A percentile compares a stretch with the other conserved stretches of the same genome.
Evolutionary conservation across 1,140 invertebrate genomes (phyloP).

Genomic region (Trichogramma pretiosum): DNA sequence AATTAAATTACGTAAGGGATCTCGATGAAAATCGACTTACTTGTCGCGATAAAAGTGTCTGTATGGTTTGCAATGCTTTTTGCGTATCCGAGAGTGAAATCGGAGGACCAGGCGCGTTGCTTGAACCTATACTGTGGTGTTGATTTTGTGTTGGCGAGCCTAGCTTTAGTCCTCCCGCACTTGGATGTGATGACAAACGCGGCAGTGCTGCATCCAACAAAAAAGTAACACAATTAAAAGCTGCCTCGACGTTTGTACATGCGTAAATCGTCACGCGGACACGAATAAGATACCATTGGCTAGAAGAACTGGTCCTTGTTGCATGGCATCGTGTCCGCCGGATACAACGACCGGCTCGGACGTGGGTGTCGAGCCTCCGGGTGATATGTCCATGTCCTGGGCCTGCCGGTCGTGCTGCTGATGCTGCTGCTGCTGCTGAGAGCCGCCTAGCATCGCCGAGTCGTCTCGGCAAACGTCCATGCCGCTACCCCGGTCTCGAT

Average conservation of each 20-base stretch:
- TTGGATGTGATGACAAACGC: constrained; percentile 55
- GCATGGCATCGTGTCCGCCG: constrained; percentile 38
- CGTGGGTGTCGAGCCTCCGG: constrained; percentile 72
- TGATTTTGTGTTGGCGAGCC: constrained; percentile 44
- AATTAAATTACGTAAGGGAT: no score
- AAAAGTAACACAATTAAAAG: not conserved
- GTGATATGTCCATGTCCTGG: constrained; percentile 80
- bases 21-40: constrained; percentile 24
- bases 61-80: constrained; percentile 54
- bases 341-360: constrained; percentile 51
- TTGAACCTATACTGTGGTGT: constrained; percentile 37
- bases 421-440: constrained; percentile 14
- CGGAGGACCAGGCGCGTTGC: constrained; percentile 47
- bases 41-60: constrained; percentile 48
- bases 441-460: no score
- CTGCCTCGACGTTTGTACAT: not conserved
- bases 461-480: no score
- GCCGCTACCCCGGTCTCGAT: constrained; percentile 24
- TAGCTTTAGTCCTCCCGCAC: constrained; percentile 41
- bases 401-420: constrained; percentile 37
- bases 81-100: constrained; percentile 50
- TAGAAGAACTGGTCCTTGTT: constrained; percentile 51
- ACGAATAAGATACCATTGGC: constrained; percentile 45
- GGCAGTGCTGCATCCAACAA: constrained; percentile 49
- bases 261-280: not conserved